phyloP scores from a whole-genome alignment of 2,888 invertebrate genomes.

The Gasteruption jaculator region DNA sequence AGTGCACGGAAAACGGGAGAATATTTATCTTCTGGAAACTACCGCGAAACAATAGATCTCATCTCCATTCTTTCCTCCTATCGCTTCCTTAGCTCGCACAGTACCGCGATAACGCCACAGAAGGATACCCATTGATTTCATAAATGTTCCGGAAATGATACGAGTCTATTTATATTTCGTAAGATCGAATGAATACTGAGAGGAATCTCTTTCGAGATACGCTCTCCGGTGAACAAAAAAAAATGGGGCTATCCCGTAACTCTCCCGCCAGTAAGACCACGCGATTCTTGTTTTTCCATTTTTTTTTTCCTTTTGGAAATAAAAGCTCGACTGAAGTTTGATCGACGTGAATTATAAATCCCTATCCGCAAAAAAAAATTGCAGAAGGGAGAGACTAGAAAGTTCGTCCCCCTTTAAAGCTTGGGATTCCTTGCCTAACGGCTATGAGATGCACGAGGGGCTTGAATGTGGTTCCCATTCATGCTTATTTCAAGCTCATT shows the following conservation, averaged over 20 bases:
- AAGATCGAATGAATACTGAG: too few species aligned
- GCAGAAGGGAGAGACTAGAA: neutral
- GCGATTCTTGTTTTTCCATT: too few species aligned
- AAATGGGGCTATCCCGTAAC: too few species aligned
- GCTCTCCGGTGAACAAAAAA: too few species aligned
- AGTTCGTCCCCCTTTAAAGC: constrained; percentile 35
- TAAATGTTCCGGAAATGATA: too few species aligned
- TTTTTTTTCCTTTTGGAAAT: too few species aligned
- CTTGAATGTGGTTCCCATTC: constrained; percentile 44
- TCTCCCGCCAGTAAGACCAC: too few species aligned
- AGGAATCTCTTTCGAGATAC: too few species aligned
- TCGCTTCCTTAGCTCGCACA: constrained; percentile 20
- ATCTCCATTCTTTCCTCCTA: constrained; percentile 28
- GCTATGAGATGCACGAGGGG: constrained; percentile 29
- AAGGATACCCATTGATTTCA: constrained; percentile 20
- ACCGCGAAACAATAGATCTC: constrained; percentile 28
- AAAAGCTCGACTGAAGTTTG: too few species aligned
- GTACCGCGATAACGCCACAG: constrained; percentile 23
- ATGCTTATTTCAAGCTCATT: constrained; percentile 50
- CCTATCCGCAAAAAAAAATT: too few species aligned
- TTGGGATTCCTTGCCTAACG: constrained; percentile 32
- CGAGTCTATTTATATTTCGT: too few species aligned
- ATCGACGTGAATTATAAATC: too few species aligned
- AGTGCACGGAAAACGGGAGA: constrained; percentile 18
- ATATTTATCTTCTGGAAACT: constrained; percentile 33